Conservation (phyloP, 2,888 invertebrate species). For the Drosophila ezoana region DNA sequence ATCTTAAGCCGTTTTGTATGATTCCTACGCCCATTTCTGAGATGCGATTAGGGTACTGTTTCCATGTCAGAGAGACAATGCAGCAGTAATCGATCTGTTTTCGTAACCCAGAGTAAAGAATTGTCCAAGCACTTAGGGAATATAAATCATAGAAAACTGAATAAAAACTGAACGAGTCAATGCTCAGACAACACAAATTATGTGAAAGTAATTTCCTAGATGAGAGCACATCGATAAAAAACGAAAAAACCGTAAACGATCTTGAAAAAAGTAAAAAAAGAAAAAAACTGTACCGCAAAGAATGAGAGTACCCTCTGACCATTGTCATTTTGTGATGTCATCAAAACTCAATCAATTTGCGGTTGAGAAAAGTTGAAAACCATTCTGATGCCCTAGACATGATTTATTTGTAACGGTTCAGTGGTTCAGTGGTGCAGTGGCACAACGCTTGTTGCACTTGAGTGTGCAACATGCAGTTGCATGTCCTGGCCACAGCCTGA, state of each 20-base stretch:
- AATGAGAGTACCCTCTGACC: conserved; percentile 20
- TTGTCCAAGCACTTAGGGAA: conserved; percentile 48
- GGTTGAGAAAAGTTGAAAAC: conserved; percentile 50
- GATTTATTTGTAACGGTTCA: conserved; percentile 73
- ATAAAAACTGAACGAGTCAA: conserved; percentile 30
- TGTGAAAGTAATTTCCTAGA: conserved; percentile 73
- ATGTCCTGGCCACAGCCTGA: conserved; percentile 43
- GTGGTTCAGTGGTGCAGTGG: conserved; percentile 57
- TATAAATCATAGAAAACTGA: conserved; percentile 55
- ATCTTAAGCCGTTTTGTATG: conserved; percentile 43
- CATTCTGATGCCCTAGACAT: conserved; percentile 26
- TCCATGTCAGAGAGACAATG: conserved; percentile 32
- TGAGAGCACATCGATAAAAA: conserved; percentile 73
- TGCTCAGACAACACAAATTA: conserved; percentile 47
- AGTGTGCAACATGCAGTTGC: conserved; percentile 55
- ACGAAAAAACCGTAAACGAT: conserved; percentile 30
- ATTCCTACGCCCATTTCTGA: conserved; percentile 42
- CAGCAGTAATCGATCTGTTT: conserved; percentile 65
- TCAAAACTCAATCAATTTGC: conserved; percentile 75
- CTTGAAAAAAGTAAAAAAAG: conserved; percentile 14
- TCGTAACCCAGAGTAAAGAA: conserved; percentile 32
- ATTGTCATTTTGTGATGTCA: conserved; percentile 56
- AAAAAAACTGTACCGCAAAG: conserved; percentile 30
- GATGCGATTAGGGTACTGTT: conserved; percentile 47
- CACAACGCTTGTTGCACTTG: conserved; percentile 62